A percentile compares a stretch with the other conserved stretches of the same genome.
Conservation (phyloP, 1,140 invertebrate species). For the Pseudomyrmex cubaensis region DNA sequence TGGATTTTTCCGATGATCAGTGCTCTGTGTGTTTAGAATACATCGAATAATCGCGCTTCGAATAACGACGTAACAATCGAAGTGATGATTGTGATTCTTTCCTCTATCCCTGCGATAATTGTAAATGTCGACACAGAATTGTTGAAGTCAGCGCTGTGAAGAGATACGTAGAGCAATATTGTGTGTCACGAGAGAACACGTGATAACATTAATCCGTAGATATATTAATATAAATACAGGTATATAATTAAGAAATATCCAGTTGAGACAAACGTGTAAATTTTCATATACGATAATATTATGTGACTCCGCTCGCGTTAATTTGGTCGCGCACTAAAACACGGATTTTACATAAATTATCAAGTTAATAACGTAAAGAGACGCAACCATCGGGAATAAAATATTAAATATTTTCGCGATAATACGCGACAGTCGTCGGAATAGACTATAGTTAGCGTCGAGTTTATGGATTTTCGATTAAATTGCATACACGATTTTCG, state of each 20-base stretch:
- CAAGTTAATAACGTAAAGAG: conserved; percentile 29
- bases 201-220: too few species aligned
- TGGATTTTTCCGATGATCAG: not conserved
- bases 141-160: too few species aligned
- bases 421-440: conserved; percentile 29
- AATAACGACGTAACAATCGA: too few species aligned
- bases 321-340: not conserved
- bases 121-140: too few species aligned
- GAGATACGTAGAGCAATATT: too few species aligned
- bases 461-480: conserved; percentile 23
- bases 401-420: conserved; percentile 7
- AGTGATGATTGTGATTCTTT: too few species aligned
- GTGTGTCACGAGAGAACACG: too few species aligned
- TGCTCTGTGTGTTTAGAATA: too few species aligned
- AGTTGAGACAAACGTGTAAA: not conserved
- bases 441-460: conserved; percentile 27
- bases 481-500: conserved; percentile 21
- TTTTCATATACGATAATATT: not conserved
- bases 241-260: not conserved
- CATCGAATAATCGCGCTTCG: too few species aligned
- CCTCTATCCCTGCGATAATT: too few species aligned
- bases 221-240: not conserved
- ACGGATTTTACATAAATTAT: conserved; percentile 38
- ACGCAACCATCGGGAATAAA: not conserved
- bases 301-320: not conserved